Conservation (phyloP, 2,113 vertebrate genomes). For the Petrocephalus microphthalmus region DNA sequence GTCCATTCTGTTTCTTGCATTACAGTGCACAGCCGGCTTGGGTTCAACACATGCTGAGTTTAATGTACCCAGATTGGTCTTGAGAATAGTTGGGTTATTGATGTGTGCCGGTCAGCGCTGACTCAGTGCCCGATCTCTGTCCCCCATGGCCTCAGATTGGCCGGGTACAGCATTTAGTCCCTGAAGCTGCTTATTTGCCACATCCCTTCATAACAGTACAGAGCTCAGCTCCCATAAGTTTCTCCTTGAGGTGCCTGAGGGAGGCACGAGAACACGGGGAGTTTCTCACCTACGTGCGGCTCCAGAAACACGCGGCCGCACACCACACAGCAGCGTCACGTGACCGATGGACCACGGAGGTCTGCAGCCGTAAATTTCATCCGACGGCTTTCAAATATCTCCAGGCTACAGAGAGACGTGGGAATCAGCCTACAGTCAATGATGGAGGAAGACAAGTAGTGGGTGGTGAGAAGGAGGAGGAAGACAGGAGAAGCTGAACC, state of each 20-base stretch:
- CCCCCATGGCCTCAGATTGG: not conserved
- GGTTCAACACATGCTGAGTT: not conserved
- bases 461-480: not conserved
- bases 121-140: not conserved
- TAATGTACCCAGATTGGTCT: not conserved
- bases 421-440: not conserved
- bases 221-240: not conserved
- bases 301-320: not conserved
- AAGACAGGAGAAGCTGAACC: not conserved
- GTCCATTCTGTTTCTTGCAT: not conserved
- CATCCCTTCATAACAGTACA: not conserved
- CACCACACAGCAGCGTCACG: not conserved
- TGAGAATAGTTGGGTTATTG: not conserved
- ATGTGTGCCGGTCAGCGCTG: not conserved
- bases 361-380: not conserved
- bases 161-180: not conserved
- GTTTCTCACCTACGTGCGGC: not conserved
- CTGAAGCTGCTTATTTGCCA: not conserved
- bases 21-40: not conserved
- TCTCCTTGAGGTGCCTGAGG: not conserved
- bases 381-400: not conserved
- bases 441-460: not conserved
- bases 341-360: not conserved
- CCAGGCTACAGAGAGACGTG: not conserved
- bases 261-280: not conserved